A percentile compares a stretch with the other conserved stretches of the same genome.
phyloP scores from a whole-genome alignment of 2,888 invertebrate genomes.

The Calliopum simillimum region DNA sequence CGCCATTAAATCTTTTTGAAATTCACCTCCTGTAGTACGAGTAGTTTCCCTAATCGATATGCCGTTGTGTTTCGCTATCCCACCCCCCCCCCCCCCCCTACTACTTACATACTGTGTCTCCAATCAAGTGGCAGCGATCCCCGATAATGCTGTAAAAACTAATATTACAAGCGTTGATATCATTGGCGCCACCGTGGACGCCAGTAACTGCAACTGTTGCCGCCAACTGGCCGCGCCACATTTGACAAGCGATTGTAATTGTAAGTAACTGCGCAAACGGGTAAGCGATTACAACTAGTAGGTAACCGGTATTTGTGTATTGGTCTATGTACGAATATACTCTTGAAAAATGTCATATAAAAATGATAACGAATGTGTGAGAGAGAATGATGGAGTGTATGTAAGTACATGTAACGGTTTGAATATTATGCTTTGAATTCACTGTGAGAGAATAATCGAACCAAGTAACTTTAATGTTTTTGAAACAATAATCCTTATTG shows the following conservation, averaged over 20 bases:
- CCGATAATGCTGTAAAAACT: constrained; percentile 58
- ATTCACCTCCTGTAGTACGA: too few species aligned
- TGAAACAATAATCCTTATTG: not conserved
- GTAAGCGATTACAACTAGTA: constrained; percentile 8
- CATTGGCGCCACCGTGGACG: constrained; percentile 59
- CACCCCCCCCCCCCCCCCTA: too few species aligned
- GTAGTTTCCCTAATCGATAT: too few species aligned
- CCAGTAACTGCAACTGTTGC: constrained; percentile 56
- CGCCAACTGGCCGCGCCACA: constrained; percentile 64
- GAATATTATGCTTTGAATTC: not conserved
- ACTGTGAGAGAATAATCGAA: not conserved
- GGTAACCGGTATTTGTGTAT: not conserved
- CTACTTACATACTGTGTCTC: not conserved
- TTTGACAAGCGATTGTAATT: constrained; percentile 54
- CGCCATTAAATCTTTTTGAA: too few species aligned
- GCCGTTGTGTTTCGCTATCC: too few species aligned
- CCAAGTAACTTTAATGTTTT: constrained; percentile 9
- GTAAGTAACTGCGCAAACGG: constrained; percentile 36
- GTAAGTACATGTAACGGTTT: not conserved
- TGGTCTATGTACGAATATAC: too few species aligned
- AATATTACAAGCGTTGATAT: constrained; percentile 61
- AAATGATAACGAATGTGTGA: not conserved
- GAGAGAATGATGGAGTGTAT: not conserved
- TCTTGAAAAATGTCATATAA: too few species aligned
- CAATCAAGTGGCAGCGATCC: constrained; percentile 58